These are phyloP conservation scores for Struthidea cinerea DNA, from an alignment of 2,113 vertebrate species.

Conservation along the genomic window DNA sequence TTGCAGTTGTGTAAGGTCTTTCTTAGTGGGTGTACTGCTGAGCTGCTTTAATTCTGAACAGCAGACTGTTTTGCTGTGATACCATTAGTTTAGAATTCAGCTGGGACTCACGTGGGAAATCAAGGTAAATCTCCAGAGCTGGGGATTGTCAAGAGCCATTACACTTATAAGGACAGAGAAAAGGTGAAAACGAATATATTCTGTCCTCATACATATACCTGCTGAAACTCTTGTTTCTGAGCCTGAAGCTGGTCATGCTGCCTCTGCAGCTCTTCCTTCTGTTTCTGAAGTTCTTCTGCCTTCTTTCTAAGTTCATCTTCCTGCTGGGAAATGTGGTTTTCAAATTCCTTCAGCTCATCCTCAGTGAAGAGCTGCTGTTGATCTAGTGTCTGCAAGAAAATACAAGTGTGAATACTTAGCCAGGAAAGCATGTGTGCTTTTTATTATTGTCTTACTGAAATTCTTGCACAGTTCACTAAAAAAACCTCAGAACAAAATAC, in stretches of 20 bases:
- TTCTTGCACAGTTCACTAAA: not conserved
- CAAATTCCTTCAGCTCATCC: conserved; percentile 90
- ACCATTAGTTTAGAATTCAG: not conserved
- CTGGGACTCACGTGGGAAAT: not conserved
- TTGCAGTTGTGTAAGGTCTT: not conserved
- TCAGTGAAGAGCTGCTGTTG: conserved; percentile 92
- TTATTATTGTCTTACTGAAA: not conserved
- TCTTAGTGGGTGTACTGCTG: not conserved
- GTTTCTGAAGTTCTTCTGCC: conserved; percentile 84
- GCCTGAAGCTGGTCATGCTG: conserved; percentile 91
- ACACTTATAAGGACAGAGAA: not conserved
- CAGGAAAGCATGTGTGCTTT: not conserved
- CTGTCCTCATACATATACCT: conserved; percentile 68
- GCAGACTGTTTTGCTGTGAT: not conserved
- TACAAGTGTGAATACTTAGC: not conserved
- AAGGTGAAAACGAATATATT: not conserved
- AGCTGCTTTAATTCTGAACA: not conserved
- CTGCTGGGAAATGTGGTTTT: conserved; percentile 85
- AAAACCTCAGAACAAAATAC: not conserved
- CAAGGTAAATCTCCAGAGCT: not conserved
- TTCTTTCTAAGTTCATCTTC: conserved; percentile 86
- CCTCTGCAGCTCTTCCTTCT: conserved; percentile 86
- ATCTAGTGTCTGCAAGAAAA: conserved; percentile 84
- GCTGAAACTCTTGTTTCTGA: conserved; percentile 88
- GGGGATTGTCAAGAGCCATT: not conserved